phyloP scores from a whole-genome alignment of 2,888 invertebrate species.

The Cinara cedri region DNA sequence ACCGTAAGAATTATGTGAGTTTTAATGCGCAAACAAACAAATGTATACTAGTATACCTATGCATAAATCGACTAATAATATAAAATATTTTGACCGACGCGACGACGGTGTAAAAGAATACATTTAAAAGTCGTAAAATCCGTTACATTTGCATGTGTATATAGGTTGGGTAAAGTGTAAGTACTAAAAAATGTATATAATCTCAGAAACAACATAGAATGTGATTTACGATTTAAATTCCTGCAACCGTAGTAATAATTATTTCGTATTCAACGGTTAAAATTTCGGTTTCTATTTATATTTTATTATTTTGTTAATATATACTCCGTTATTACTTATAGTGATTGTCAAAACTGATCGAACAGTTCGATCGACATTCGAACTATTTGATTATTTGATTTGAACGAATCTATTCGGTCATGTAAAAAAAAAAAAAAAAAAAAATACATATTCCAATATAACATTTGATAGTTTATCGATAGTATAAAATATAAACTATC shows the following conservation, averaged over 20 bases:
- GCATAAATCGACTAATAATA: background rate
- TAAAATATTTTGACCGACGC: background rate
- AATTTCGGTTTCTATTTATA: background rate
- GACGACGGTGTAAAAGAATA: background rate
- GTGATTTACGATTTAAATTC: conserved; percentile 9
- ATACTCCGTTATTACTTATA: background rate
- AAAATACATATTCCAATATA: no score
- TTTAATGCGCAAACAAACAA: no score
- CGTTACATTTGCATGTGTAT: conserved; percentile 2
- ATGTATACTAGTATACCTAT: no score
- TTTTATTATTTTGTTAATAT: background rate
- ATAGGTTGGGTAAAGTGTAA: no score
- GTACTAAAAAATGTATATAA: background rate
- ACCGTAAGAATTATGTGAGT: background rate
- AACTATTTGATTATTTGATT: no score
- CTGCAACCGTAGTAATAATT: background rate
- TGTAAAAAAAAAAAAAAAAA: no score
- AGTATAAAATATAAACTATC: no score
- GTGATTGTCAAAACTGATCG: no score
- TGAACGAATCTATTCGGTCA: no score
- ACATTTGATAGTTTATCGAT: no score
- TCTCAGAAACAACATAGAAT: background rate
- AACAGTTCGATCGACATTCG: no score
- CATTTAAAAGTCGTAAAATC: conserved; percentile 6
- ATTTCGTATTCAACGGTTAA: background rate